Base-by-base conservation (phyloP, 2,888 invertebrate genomes). In the Cordilura impudica region DNA sequence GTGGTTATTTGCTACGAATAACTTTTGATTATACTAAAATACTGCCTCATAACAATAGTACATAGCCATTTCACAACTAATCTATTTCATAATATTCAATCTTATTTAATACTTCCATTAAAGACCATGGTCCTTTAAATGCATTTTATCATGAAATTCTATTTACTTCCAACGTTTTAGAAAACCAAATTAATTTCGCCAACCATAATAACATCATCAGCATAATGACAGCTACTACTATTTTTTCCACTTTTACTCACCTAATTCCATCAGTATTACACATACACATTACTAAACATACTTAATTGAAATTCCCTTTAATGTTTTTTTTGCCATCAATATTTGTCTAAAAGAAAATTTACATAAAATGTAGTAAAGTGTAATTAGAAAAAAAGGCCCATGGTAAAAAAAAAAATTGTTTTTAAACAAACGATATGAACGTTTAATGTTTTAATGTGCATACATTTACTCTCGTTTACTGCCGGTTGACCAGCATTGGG, bases 231-330 rank as follows among this genome's bases (percentile, higher is more conserved):
- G 19, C 26, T 18, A 31, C 67, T 56, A 43, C 67, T 47, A 56
- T 56, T 67, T 47, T 19, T 56, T 56, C 67, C 67, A 47, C 56
- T 56, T 67, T 67, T 31, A 23, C 47, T 35, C 47, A 56, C 29
- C 56, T 56, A 67, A 60, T 60, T 26, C 5, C 23, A 43, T 18
- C 39, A 66, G 12, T 35, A 18, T 54, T 35, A 12, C 35, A 12
- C 12, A 39, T n/a, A 12, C 10, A 39, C 35, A 39, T 4, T 31
- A 8, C 29, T 45, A 29, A n/a, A 16, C 45, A 23, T 43, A 12
- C 45, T 12, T 53, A 29, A 54, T 71, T 31, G 45, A 54, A 71
- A 54, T 45, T 23, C 45, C 54, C 14, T 70, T 53, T 45, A 71
- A 14, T 31, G 39, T 31, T 49, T 70, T 51, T 29, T 53, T 18